Percentiles rank a stretch among this genome's conserved stretches.
Evolutionary conservation across 2,888 invertebrate genomes (phyloP).

Genomic region (Brachyptera putata): DNA sequence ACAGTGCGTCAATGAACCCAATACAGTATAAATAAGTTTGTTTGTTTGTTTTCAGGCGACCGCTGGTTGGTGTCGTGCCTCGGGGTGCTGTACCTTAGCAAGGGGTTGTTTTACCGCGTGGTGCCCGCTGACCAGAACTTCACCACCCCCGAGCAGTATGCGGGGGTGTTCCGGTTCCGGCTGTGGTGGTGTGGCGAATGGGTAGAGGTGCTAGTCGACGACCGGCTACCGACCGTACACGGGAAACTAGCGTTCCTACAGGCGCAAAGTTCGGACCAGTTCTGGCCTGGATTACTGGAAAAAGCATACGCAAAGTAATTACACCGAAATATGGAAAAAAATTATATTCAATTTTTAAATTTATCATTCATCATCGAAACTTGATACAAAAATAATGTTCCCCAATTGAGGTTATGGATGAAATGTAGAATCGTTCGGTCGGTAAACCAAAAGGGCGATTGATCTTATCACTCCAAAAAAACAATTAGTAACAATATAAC

Average conservation of each 20-base stretch:
- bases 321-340: too few relatives aligned
- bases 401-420: too few relatives aligned
- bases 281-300: constrained; percentile 85
- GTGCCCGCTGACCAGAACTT: constrained; percentile 88
- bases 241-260: constrained; percentile 83
- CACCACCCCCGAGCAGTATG: constrained; percentile 42
- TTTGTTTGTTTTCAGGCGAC: too few relatives aligned
- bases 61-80: constrained; percentile 87
- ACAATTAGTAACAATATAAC: too few relatives aligned
- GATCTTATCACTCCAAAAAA: too few relatives aligned
- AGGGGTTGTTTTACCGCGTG: constrained; percentile 85
- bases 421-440: too few relatives aligned
- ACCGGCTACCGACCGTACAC: constrained; percentile 82
- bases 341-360: too few relatives aligned
- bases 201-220: constrained; percentile 86
- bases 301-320: constrained; percentile 89
- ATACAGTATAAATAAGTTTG: too few relatives aligned
- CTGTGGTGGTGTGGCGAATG: constrained; percentile 94
- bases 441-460: too few relatives aligned
- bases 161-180: constrained; percentile 72
- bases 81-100: constrained; percentile 76
- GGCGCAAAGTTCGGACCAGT: constrained; percentile 71
- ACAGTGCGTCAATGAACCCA: too few relatives aligned
- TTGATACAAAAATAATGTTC: too few relatives aligned
- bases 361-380: too few relatives aligned